Percentiles rank a stretch among this genome's conserved stretches.
Evolutionary conservation across 2,113 vertebrate species (phyloP).

Genomic region (Crotalus helleri): DNA sequence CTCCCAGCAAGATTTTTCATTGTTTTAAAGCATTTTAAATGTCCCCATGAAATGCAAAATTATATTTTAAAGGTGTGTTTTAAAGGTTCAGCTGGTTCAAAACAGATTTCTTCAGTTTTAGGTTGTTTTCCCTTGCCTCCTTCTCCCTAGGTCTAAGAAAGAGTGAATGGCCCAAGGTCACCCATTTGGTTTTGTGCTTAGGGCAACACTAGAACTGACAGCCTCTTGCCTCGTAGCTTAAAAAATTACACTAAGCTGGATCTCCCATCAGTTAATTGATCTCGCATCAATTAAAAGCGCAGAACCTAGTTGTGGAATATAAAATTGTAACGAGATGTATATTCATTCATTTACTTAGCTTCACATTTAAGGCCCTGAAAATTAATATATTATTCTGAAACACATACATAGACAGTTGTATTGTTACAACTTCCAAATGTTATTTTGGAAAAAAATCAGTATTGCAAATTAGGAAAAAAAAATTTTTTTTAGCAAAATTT

Average conservation of each 20-base stretch:
- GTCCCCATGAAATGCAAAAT: not conserved
- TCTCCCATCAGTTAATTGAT: not conserved
- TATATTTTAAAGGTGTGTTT: not conserved
- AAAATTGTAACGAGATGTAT: not conserved
- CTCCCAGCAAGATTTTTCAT: not conserved
- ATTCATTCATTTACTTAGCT: not conserved
- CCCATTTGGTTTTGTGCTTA: not conserved
- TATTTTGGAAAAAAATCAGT: not conserved
- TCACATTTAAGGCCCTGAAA: not conserved
- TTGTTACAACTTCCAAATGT: not conserved
- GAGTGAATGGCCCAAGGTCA: not conserved
- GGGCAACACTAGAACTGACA: not conserved
- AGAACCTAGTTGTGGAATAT: not conserved
- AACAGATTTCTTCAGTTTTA: not conserved
- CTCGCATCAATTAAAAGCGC: not conserved
- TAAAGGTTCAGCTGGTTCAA: not conserved
- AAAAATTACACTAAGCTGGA: not conserved
- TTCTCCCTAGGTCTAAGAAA: not conserved
- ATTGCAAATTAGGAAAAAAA: not conserved
- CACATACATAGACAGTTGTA: not conserved
- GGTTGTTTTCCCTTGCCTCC: not conserved
- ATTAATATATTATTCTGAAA: not conserved
- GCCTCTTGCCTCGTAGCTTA: not conserved
- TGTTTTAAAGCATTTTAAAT: not conserved
- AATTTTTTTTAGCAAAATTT: not conserved